A percentile compares a stretch with the other conserved stretches of the same genome.
Evolutionary conservation across 2,797 vertebrate species (phyloP).

Genomic region (Coracias cyanogaster): DNA sequence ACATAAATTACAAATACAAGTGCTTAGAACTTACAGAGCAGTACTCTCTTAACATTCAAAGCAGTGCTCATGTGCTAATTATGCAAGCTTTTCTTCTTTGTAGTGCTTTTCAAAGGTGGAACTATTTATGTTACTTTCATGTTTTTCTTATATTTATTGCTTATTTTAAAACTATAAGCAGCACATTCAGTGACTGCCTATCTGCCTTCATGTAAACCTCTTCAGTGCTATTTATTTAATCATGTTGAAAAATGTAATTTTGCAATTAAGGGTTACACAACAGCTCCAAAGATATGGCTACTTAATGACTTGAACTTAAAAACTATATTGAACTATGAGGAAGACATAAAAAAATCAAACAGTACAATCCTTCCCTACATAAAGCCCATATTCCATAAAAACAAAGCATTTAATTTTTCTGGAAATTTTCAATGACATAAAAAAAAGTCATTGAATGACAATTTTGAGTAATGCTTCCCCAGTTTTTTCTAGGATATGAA

Average conservation of each 20-base stretch:
- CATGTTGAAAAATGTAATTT: background rate
- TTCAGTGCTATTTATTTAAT: background rate
- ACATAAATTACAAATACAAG: background rate
- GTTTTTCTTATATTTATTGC: background rate
- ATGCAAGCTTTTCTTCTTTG: background rate
- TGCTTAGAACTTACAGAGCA: background rate
- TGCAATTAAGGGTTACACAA: background rate
- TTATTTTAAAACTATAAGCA: background rate
- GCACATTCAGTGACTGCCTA: background rate
- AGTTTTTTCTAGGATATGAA: background rate
- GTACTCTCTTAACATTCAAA: background rate
- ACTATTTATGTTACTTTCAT: background rate
- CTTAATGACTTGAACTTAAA: background rate
- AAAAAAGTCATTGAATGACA: background rate
- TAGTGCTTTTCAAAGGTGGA: background rate
- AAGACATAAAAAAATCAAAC: background rate
- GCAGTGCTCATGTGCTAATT: background rate
- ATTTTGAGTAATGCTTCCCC: background rate
- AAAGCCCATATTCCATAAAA: background rate
- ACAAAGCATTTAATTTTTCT: background rate
- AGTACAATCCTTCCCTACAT: background rate
- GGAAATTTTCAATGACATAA: background rate
- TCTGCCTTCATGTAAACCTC: background rate
- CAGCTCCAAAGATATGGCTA: background rate
- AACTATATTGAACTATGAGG: background rate